Percentiles rank a stretch among this genome's conserved stretches.
These are phyloP conservation scores for Pocillopora damicornis DNA, from an alignment of 64 coral and sea anemone species.

Conservation along the genomic window DNA sequence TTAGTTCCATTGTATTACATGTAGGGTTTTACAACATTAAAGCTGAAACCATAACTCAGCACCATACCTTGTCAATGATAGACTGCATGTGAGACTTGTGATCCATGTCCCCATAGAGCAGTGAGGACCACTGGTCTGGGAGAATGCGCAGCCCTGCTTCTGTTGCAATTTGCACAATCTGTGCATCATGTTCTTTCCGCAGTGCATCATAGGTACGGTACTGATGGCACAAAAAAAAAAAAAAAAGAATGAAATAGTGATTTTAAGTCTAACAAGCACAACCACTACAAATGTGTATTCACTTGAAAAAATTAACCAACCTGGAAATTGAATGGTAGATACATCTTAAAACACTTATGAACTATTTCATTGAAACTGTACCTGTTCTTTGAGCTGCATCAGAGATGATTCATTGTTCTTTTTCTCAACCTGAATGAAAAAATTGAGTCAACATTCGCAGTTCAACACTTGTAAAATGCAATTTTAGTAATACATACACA, in stretches of 20 bases:
- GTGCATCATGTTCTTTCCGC: constrained; percentile 93
- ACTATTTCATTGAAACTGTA: not conserved
- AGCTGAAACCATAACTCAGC: not conserved
- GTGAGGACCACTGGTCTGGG: constrained; percentile 96
- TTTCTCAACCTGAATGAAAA: constrained; percentile 69
- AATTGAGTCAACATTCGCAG: not conserved
- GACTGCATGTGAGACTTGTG: constrained; percentile 99
- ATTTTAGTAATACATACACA: no score
- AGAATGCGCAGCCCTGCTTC: constrained; percentile 96
- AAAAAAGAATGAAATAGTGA: not conserved
- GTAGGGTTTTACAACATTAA: not conserved
- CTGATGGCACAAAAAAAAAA: constrained; percentile 32
- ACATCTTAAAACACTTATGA: no score
- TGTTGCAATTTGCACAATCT: constrained; percentile 96
- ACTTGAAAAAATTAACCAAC: no score
- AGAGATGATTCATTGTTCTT: constrained; percentile 95
- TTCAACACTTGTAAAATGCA: no score
- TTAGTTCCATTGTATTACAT: not conserved
- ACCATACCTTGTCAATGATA: constrained; percentile 89
- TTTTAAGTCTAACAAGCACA: not conserved
- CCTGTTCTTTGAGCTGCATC: constrained; percentile 99
- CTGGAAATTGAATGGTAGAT: no score
- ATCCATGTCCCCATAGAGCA: constrained; percentile 91
- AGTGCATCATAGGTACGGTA: constrained; percentile 96
- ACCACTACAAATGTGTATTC: not conserved